phyloP scores from a whole-genome alignment of 2,113 vertebrate genomes.

The Cavia porcellus region DNA sequence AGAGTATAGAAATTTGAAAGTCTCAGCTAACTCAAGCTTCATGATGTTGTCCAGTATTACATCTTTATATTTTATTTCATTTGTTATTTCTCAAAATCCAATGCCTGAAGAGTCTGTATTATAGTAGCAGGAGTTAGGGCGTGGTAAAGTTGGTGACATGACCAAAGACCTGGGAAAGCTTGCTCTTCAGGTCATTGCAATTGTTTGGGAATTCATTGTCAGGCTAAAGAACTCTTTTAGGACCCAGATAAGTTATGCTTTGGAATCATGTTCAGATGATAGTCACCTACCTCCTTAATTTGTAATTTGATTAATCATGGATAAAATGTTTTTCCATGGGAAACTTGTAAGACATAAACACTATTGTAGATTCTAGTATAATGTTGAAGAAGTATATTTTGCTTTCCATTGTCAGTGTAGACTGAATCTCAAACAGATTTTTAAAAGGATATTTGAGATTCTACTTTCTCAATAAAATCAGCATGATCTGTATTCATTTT shows the following conservation, averaged over 20 bases:
- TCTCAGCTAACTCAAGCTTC: background rate
- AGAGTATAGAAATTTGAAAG: constrained; percentile 28
- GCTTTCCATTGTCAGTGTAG: constrained; percentile 61
- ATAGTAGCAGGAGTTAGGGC: background rate
- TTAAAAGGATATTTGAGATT: constrained; percentile 2
- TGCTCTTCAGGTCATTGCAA: background rate
- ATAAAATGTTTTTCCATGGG: constrained; percentile 49
- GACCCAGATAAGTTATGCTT: background rate
- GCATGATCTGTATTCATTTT: constrained; percentile 36
- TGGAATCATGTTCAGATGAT: constrained; percentile 54
- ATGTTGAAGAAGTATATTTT: constrained; percentile 29
- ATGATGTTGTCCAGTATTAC: constrained; percentile 69
- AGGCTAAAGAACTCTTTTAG: background rate
- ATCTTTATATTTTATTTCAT: constrained; percentile 53
- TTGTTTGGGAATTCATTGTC: background rate
- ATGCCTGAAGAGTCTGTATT: background rate
- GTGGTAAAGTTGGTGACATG: background rate
- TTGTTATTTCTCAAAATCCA: constrained; percentile 31
- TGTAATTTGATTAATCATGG: constrained; percentile 59
- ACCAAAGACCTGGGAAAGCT: background rate
- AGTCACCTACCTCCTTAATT: constrained; percentile 80
- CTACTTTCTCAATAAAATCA: constrained; percentile 49
- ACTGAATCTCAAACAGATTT: constrained; percentile 56
- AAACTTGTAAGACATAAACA: constrained; percentile 29
- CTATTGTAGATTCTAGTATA: background rate